A percentile compares a stretch with the other conserved stretches of the same genome.
phyloP scores from a whole-genome alignment of 2,797 vertebrate species.

The Dicrostonyx torquatus region DNA sequence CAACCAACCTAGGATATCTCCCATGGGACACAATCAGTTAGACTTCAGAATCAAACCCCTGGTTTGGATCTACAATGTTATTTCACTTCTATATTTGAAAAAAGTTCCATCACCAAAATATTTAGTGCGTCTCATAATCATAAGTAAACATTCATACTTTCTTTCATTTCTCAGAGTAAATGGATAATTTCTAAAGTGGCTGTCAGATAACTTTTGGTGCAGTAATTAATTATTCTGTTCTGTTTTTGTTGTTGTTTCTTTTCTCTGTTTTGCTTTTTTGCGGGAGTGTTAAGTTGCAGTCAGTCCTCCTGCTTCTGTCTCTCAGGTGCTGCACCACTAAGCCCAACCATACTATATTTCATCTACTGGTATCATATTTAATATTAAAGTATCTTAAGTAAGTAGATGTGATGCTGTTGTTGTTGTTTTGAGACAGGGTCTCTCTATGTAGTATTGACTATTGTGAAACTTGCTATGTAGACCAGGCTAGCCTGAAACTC shows the following conservation, averaged over 20 bases:
- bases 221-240: neutral
- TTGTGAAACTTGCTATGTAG: neutral
- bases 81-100: neutral
- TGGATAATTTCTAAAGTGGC: neutral
- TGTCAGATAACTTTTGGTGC: neutral
- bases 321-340: neutral
- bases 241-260: neutral
- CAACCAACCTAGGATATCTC: neutral
- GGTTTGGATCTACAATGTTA: neutral
- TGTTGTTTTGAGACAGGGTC: neutral
- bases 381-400: neutral
- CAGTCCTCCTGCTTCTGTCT: neutral
- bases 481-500: neutral
- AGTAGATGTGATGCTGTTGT: neutral
- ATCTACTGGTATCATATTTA: neutral
- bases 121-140: neutral
- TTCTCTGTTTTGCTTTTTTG: neutral
- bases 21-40: neutral
- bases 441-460: neutral
- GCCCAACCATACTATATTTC: neutral
- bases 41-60: neutral
- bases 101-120: conserved; percentile 5
- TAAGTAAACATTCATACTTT: conserved; percentile 1
- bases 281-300: neutral
- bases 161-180: conserved; percentile 14